phyloP scores from a whole-genome alignment of 2,888 invertebrate genomes.

The Epirrhoe tristata region DNA sequence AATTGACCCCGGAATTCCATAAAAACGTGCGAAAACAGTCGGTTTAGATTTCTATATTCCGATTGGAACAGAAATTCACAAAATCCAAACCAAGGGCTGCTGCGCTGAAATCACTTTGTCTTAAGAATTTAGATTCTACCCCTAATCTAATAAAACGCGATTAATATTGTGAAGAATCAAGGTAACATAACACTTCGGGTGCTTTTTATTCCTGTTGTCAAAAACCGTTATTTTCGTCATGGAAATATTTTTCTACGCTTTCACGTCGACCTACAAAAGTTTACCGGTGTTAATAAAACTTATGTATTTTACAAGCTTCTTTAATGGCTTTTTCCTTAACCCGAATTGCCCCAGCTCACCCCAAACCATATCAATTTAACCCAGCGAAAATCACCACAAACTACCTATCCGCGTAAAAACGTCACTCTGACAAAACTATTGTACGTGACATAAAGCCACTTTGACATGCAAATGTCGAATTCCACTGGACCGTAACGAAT shows the following conservation, averaged over 20 bases:
- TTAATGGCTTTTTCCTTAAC: conserved; percentile 3
- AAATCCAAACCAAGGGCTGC: too few species aligned
- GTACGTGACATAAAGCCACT: conserved; percentile 27
- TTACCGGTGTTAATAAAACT: conserved; percentile 2
- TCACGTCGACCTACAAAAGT: background rate
- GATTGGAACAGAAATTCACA: background rate
- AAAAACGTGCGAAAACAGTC: conserved; percentile 10
- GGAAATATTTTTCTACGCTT: background rate
- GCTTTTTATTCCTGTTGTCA: too few species aligned
- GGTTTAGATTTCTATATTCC: conserved; percentile 8
- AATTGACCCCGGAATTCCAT: conserved; percentile 1
- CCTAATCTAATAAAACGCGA: too few species aligned
- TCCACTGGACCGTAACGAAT: conserved; percentile 4
- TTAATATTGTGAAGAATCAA: background rate
- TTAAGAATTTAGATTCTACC: too few species aligned
- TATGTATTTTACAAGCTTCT: conserved; percentile 1
- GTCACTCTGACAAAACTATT: conserved; percentile 30
- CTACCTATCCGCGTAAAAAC: conserved; percentile 28
- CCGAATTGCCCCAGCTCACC: conserved; percentile 14
- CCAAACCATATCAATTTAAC: conserved; percentile 30
- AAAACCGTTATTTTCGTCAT: background rate
- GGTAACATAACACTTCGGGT: too few species aligned
- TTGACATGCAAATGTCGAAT: conserved; percentile 29
- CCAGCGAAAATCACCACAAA: conserved; percentile 29
- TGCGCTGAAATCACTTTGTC: too few species aligned